These are phyloP conservation scores for Patiria miniata DNA, from an alignment of 35 echinoderm and acorn worm genomes.

Conservation along the genomic window DNA sequence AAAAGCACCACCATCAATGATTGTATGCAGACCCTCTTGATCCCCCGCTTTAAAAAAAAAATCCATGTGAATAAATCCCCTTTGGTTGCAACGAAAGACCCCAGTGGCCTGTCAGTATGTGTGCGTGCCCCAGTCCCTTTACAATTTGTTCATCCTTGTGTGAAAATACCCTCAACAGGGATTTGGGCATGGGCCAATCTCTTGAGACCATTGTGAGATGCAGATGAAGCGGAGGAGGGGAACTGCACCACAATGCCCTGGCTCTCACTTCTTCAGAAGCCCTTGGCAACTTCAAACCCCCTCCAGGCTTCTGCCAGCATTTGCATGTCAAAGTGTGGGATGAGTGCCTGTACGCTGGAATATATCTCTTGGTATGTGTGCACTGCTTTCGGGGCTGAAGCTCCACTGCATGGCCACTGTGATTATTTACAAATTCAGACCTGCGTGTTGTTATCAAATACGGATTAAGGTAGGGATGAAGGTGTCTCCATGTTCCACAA, in stretches of 20 bases:
- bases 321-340: slow-evolving; percentile 16
- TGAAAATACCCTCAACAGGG: slow-evolving; percentile 33
- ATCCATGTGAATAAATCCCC: background rate
- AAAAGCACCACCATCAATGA: background rate
- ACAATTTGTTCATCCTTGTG: slow-evolving; percentile 25
- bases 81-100: background rate
- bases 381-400: too few species aligned
- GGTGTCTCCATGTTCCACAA: too few species aligned
- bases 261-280: background rate
- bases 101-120: background rate
- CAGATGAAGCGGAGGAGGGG: slow-evolving; percentile 6
- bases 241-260: background rate
- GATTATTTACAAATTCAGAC: slow-evolving; percentile 10
- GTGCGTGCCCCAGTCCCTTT: background rate
- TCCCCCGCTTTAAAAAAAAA: background rate
- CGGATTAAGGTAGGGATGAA: background rate
- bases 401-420: background rate
- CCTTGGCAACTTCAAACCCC: slow-evolving; percentile 1
- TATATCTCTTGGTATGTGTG: too few species aligned
- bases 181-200: slow-evolving; percentile 22
- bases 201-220: slow-evolving; percentile 24
- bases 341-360: too few species aligned
- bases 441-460: background rate
- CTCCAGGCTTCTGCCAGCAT: background rate
- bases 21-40: background rate